A percentile compares a stretch with the other conserved stretches of the same genome.
These are phyloP conservation scores for Caenorhabditis sp. DNA, from an alignment of 2,888 invertebrate species.

Conservation along the genomic window DNA sequence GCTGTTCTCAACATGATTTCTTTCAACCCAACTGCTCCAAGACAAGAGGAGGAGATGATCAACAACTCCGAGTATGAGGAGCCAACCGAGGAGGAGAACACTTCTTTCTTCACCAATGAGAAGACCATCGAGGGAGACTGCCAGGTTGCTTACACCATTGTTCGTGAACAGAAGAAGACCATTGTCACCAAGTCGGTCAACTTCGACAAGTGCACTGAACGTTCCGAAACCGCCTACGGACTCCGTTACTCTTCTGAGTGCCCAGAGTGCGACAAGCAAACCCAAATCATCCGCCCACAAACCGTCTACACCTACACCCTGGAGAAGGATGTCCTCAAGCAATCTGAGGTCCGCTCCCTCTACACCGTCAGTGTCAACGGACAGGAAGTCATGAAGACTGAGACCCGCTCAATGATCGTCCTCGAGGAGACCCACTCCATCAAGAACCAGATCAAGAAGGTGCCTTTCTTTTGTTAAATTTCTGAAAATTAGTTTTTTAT, in stretches of 20 bases:
- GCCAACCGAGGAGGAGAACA: constrained; percentile 49
- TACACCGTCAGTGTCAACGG: constrained; percentile 65
- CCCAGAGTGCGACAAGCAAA: constrained; percentile 66
- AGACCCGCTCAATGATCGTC: constrained; percentile 63
- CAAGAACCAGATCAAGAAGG: constrained; percentile 62
- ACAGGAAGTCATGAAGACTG: constrained; percentile 66
- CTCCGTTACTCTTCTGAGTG: constrained; percentile 63
- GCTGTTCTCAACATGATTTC: constrained; percentile 77
- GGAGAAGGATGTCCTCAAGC: constrained; percentile 64
- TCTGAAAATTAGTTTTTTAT: too few relatives aligned
- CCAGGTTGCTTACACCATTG: constrained; percentile 71
- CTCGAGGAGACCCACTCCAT: constrained; percentile 59
- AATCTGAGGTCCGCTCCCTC: constrained; percentile 69
- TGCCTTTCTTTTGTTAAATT: neutral
- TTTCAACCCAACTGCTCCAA: constrained; percentile 54
- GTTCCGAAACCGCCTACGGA: constrained; percentile 69
- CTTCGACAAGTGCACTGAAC: constrained; percentile 84
- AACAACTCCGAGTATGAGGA: constrained; percentile 33
- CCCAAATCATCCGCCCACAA: constrained; percentile 62
- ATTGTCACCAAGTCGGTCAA: constrained; percentile 82
- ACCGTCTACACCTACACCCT: constrained; percentile 67
- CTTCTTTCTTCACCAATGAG: constrained; percentile 61
- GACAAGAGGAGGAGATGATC: constrained; percentile 53
- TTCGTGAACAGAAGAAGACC: constrained; percentile 62
- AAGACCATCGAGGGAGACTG: constrained; percentile 78